phyloP scores from a whole-genome alignment of 2,797 vertebrate genomes.

The Spinus pinus region DNA sequence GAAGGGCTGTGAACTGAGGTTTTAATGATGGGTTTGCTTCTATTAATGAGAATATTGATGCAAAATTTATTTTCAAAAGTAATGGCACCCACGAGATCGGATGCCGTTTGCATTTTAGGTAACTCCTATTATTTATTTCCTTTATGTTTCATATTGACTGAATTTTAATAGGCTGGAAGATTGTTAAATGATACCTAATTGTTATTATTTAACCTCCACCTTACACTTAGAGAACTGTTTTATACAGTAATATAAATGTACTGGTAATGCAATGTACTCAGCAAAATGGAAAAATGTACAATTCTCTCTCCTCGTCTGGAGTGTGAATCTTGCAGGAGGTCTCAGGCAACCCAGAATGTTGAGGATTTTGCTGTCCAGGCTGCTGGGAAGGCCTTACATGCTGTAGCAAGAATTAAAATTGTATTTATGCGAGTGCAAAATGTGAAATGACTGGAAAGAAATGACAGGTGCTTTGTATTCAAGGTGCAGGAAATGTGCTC shows the following conservation, averaged over 20 bases:
- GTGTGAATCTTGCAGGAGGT: background rate
- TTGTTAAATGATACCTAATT: background rate
- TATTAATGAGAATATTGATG: background rate
- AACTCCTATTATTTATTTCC: background rate
- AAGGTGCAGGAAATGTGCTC: background rate
- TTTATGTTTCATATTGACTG: background rate
- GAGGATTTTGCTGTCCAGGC: background rate
- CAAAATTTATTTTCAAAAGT: background rate
- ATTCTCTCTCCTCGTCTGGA: background rate
- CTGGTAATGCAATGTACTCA: background rate
- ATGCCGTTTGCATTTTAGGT: background rate
- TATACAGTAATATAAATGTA: background rate
- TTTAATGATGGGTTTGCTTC: background rate
- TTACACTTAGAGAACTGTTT: background rate
- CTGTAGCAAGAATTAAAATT: background rate
- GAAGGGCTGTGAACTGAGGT: background rate
- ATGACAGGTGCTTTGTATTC: constrained; percentile 1
- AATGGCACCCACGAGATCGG: accelerated
- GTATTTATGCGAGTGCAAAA: constrained; percentile 2
- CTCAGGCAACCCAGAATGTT: background rate
- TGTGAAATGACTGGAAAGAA: background rate
- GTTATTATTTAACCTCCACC: background rate
- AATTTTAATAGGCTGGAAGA: background rate
- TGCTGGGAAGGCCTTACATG: background rate
- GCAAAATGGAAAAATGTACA: background rate